Percentiles rank a stretch among this genome's conserved stretches.
Conservation (phyloP, 2,888 invertebrate genomes). For the Achlya flavicornis region DNA sequence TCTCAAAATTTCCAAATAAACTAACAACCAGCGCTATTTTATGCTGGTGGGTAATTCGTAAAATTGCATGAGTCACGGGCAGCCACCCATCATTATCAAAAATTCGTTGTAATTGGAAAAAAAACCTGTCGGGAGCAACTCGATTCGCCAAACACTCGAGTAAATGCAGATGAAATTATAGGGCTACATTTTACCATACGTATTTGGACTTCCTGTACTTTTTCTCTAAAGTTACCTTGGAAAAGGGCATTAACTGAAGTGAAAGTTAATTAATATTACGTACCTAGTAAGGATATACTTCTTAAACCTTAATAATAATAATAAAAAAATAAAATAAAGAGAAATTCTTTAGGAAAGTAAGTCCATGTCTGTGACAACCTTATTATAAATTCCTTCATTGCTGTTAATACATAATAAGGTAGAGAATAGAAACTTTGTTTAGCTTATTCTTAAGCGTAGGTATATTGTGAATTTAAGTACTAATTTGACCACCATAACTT, state of each 20-base stretch:
- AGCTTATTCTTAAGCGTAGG: no score
- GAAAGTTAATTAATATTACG: not conserved
- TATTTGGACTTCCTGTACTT: conserved; percentile 3
- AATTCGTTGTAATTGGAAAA: not conserved
- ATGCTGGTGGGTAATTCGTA: not conserved
- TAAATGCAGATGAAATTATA: conserved; percentile 6
- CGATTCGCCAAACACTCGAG: conserved; percentile 1
- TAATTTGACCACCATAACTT: no score
- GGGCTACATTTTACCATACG: not conserved
- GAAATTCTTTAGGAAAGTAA: no score
- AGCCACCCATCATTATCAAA: conserved; percentile 1
- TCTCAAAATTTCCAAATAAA: not conserved
- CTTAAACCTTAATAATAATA: no score
- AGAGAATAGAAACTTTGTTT: no score
- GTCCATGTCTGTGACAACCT: no score
- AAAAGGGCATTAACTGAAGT: not conserved
- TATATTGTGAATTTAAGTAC: no score
- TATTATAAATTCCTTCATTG: no score
- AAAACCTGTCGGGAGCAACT: conserved; percentile 1
- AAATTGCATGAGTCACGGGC: conserved; percentile 5
- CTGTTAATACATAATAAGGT: no score
- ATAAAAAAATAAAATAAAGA: no score
- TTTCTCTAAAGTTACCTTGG: not conserved
- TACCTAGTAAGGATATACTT: no score
- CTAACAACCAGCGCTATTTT: not conserved